These are phyloP conservation scores for Anguilla pacifica DNA, from an alignment of 2,797 vertebrate genomes.

Conservation along the genomic window DNA sequence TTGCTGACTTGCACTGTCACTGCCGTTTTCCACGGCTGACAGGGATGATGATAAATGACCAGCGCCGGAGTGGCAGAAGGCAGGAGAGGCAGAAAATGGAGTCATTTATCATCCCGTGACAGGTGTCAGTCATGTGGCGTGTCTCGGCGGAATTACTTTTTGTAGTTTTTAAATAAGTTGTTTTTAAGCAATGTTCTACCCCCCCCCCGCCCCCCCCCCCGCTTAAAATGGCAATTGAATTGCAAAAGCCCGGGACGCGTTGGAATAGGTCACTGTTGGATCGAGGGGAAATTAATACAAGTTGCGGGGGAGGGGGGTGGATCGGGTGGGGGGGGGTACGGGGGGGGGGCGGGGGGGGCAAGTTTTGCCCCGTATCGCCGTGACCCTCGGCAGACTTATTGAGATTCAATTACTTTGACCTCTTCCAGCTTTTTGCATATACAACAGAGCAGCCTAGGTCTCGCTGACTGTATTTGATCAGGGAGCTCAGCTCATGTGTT, in stretches of 20 bases:
- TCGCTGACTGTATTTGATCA: conserved; percentile 57
- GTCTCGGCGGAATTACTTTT: conserved; percentile 94
- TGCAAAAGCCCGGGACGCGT: conserved; percentile 75
- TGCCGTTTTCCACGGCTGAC: conserved; percentile 97
- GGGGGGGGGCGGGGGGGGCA: too few species aligned
- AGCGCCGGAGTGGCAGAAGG: conserved; percentile 97
- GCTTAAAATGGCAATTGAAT: conserved; percentile 86
- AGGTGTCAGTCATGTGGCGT: conserved; percentile 97
- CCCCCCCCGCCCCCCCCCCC: conserved; percentile 53
- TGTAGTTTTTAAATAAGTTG: conserved; percentile 98
- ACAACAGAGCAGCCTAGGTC: conserved; percentile 64
- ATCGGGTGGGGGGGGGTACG: not conserved
- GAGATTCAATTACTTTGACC: conserved; percentile 89
- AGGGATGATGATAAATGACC: conserved; percentile 99
- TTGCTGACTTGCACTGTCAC: conserved; percentile 99
- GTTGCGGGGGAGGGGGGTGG: conserved; percentile 42
- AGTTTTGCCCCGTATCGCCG: conserved; percentile 76
- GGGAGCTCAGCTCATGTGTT: conserved; percentile 27
- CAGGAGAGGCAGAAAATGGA: conserved; percentile 99
- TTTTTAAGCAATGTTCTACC: conserved; percentile 88
- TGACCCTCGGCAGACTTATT: conserved; percentile 84
- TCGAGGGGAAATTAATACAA: conserved; percentile 74
- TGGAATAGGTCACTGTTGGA: conserved; percentile 83
- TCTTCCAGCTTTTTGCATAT: conserved; percentile 73
- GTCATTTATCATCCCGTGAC: conserved; percentile 99